Conservation (phyloP, 2,113 vertebrate genomes). For the Eurypyga helias region DNA sequence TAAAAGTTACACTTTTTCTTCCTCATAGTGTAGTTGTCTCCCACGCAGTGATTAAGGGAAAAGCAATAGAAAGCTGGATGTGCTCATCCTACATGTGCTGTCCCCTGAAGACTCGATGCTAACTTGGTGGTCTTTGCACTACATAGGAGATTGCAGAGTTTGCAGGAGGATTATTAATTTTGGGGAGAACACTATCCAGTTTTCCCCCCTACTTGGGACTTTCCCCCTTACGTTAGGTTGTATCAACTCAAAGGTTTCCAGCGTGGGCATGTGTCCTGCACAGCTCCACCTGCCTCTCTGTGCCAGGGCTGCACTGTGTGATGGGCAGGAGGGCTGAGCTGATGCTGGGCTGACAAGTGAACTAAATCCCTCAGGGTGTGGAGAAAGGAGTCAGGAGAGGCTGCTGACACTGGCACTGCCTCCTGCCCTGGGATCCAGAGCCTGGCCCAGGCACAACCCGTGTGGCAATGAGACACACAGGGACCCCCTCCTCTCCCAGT, state of each 20-base stretch:
- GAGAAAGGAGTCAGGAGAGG: neutral
- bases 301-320: neutral
- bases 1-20: neutral
- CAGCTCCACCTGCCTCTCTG: fast-evolving
- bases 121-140: neutral
- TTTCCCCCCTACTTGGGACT: neutral
- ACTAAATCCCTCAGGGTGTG: fast-evolving
- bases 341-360: neutral
- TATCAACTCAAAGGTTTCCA: neutral
- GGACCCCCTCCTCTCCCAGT: neutral
- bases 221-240: neutral
- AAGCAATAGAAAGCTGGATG: neutral
- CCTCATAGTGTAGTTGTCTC: neutral
- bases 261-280: fast-evolving
- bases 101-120: neutral
- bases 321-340: neutral
- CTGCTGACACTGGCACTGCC: neutral
- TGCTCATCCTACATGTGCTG: neutral
- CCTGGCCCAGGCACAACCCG: neutral
- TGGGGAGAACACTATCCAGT: fast-evolving
- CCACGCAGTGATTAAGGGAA: neutral
- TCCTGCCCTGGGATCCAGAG: neutral
- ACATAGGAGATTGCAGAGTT: neutral
- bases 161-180: neutral
- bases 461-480: neutral